Conservation (phyloP, 2,888 invertebrate species). For the Apotomis betuletana region DNA sequence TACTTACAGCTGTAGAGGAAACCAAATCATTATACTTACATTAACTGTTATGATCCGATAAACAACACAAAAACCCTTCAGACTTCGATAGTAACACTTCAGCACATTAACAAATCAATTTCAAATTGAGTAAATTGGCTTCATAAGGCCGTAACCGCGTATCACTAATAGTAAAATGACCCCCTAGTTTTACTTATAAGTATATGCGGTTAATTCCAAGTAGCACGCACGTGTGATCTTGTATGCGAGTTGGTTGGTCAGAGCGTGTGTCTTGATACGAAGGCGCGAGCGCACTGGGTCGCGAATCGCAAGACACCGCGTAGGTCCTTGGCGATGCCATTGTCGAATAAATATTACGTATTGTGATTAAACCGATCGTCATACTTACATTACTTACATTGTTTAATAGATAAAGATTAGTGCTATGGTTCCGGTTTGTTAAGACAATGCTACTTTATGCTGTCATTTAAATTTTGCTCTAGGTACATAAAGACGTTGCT, state of each 20-base stretch:
- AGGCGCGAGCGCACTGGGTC: slow-evolving; percentile 57
- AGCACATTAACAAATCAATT: slow-evolving; percentile 11
- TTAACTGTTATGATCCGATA: slow-evolving; percentile 27
- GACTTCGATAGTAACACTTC: slow-evolving; percentile 1
- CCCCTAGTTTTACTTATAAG: slow-evolving; percentile 6
- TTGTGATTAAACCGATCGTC: slow-evolving; percentile 27
- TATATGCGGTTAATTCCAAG: slow-evolving; percentile 4
- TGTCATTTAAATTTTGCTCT: neutral
- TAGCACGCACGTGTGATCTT: slow-evolving; percentile 31
- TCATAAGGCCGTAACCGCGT: slow-evolving; percentile 12
- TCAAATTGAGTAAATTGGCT: neutral
- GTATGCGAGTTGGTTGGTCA: slow-evolving; percentile 16
- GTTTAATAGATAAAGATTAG: slow-evolving; percentile 2
- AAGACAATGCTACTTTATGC: slow-evolving; percentile 20
- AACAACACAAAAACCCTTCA: neutral
- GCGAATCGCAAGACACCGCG: slow-evolving; percentile 50
- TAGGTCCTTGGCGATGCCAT: slow-evolving; percentile 54
- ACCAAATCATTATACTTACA: slow-evolving; percentile 10
- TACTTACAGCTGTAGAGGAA: neutral
- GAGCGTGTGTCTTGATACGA: slow-evolving; percentile 50
- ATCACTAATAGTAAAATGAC: neutral
- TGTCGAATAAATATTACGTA: slow-evolving; percentile 33
- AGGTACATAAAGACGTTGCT: neutral
- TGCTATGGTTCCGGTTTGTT: slow-evolving; percentile 14
- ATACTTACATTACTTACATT: slow-evolving; percentile 13